Conservation (phyloP, 30 jellyfish, hydroid and myxozoan genomes). For the Nemopilema nomurai region DNA sequence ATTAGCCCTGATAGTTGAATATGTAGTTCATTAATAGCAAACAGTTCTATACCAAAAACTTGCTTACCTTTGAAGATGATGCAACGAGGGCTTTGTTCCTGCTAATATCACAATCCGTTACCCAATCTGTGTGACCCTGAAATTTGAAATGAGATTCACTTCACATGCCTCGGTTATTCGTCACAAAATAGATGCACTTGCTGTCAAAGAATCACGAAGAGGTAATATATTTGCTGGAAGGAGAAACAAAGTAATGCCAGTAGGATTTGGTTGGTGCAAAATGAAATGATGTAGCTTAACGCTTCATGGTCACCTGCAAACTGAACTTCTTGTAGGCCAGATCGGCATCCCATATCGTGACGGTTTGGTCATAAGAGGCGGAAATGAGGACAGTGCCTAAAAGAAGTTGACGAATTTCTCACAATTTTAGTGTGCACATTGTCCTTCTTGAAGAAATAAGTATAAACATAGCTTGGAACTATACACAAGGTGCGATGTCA, state of each 20-base stretch:
- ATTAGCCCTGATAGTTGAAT: too few species aligned
- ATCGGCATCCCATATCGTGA: slow-evolving; percentile 90
- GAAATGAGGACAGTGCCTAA: slow-evolving; percentile 80
- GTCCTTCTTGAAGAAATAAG: too few species aligned
- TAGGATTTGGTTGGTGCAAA: not conserved
- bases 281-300: not conserved
- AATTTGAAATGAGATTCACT: not conserved
- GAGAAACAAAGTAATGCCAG: too few species aligned
- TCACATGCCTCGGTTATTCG: too few species aligned
- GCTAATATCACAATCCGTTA: slow-evolving; percentile 87
- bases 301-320: slow-evolving; percentile 57
- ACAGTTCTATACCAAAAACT: not conserved
- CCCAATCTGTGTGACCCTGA: slow-evolving; percentile 98
- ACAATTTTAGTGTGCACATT: too few species aligned
- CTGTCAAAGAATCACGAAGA: not conserved
- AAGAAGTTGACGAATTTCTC: not conserved
- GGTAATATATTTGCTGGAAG: too few species aligned
- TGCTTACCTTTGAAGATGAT: slow-evolving; percentile 85
- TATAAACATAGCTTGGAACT: not conserved
- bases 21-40: too few species aligned
- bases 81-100: slow-evolving; percentile 56
- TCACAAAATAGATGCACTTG: not conserved
- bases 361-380: slow-evolving; percentile 83
- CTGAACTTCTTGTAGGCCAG: slow-evolving; percentile 83
- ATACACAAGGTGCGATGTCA: too few species aligned